Evolutionary conservation across 2,797 vertebrate species (phyloP), one percentile per base, ranked within the genome.

Genomic region (Nyctalus aviator): DNA sequence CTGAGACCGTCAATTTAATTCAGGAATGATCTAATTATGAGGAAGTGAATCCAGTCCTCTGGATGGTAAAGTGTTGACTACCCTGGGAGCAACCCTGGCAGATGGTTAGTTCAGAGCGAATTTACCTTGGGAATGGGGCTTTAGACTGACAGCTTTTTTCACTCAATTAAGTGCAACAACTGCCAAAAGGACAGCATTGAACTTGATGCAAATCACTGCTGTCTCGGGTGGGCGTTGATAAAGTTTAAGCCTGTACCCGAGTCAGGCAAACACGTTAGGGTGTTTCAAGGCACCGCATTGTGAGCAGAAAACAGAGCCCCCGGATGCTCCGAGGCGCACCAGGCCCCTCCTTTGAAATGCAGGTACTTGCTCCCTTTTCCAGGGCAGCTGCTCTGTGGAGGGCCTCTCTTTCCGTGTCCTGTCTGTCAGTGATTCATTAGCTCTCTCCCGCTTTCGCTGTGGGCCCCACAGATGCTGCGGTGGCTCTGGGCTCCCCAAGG

Each of bases 111-210:
- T 98, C 98, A 97, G 98, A 98, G 97, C 88, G 97, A 98, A 97
- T 98, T 98, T 98, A 98, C 98, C 98, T 98, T 97, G 98, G 98
- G 98, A 98, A 96, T 92, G 95, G 97, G 97, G 97, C 97, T 97
- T 98, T 97, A 98, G 98, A 98, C 97, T 98, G 98, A 98, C 98
- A 98, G 98, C 97, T 98, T 98, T 98, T 98, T 98, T 98, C 98
- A 98, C 97, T 98, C 98, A 98, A 98, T 98, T 98, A 98, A 98
- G 97, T 98, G 97, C 97, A 97, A 96, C 98, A 98, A 98, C 97
- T 98, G 97, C 97, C 97, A 98, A 97, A 98, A 98, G 97, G 97
- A 97, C 96, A 97, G 97, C 97, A 90, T 96, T 96, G 76, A 96
- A 97, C 96, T 97, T 97, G 97, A 98, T 97, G 98, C 97, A 97